phyloP scores from a whole-genome alignment of 2,113 vertebrate species.

The Nycticryphes semicollaris region DNA sequence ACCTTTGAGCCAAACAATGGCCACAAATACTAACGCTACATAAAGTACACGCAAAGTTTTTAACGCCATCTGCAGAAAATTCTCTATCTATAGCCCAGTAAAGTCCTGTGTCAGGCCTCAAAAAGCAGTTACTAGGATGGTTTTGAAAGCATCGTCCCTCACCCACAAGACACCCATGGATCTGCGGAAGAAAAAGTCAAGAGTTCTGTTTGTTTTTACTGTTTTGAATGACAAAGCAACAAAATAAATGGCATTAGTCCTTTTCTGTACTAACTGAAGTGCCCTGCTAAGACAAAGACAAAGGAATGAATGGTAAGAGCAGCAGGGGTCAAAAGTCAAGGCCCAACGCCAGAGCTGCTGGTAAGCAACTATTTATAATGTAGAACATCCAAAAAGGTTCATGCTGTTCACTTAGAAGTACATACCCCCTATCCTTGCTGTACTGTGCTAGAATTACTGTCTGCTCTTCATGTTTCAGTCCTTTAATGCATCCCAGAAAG shows the following conservation, averaged over 20 bases:
- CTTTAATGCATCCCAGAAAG: not conserved
- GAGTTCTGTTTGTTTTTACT: not conserved
- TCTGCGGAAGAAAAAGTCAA: not conserved
- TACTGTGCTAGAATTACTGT: not conserved
- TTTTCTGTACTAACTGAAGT: not conserved
- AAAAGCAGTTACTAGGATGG: not conserved
- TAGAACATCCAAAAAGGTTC: not conserved
- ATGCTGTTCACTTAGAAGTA: not conserved
- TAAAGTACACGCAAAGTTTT: not conserved
- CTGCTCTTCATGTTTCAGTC: not conserved
- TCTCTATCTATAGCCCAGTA: not conserved
- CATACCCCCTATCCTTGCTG: not conserved
- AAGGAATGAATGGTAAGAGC: not conserved
- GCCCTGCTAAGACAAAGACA: not conserved
- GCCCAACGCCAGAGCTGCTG: not conserved
- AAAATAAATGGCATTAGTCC: not conserved
- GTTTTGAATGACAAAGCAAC: not conserved
- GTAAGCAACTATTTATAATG: not conserved
- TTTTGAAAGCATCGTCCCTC: not conserved
- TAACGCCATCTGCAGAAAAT: not conserved
- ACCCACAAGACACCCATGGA: not conserved
- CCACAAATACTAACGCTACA: not conserved
- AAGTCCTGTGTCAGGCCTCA: not conserved
- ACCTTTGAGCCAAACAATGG: not conserved
- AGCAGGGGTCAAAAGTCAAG: not conserved